A percentile compares a stretch with the other conserved stretches of the same genome.
Conservation (phyloP, 2,888 invertebrate species). For the Orthonevra nobilis region DNA sequence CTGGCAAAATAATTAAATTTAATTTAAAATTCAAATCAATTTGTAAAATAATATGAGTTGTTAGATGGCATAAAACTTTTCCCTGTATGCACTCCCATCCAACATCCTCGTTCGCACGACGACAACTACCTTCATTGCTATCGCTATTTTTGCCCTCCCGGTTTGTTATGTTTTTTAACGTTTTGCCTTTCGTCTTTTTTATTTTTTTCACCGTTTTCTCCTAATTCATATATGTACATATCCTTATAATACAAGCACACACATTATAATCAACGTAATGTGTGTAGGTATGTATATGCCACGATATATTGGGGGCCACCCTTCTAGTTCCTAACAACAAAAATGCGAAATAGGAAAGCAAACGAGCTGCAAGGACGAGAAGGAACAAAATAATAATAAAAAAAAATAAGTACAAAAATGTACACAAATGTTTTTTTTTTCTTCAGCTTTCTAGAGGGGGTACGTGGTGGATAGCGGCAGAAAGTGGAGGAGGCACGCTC, state of each 20-base stretch:
- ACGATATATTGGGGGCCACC: constrained; percentile 62
- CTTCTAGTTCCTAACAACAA: constrained; percentile 69
- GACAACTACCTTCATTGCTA: constrained; percentile 56
- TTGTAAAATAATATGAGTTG: constrained; percentile 69
- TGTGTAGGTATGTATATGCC: too few species aligned
- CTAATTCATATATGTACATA: constrained; percentile 68
- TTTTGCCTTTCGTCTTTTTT: constrained; percentile 36
- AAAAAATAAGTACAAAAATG: too few species aligned
- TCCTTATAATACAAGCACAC: constrained; percentile 41
- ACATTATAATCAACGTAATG: constrained; percentile 33
- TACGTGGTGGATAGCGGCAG: constrained; percentile 31
- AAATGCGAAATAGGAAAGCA: constrained; percentile 57
- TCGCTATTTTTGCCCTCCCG: constrained; percentile 43
- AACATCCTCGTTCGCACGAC: constrained; percentile 12
- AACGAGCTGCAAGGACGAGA: constrained; percentile 28
- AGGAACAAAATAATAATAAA: constrained; percentile 31
- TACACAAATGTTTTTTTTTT: too few species aligned
- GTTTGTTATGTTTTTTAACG: constrained; percentile 42
- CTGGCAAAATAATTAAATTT: constrained; percentile 63
- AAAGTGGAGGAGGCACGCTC: constrained; percentile 66
- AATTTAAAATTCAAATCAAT: constrained; percentile 70
- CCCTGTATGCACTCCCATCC: constrained; percentile 36
- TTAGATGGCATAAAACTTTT: constrained; percentile 62
- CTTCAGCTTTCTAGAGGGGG: too few species aligned
- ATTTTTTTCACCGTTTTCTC: constrained; percentile 66